phyloP scores from a whole-genome alignment of 2,888 invertebrate species.

The Mesorhabditis sp. region DNA sequence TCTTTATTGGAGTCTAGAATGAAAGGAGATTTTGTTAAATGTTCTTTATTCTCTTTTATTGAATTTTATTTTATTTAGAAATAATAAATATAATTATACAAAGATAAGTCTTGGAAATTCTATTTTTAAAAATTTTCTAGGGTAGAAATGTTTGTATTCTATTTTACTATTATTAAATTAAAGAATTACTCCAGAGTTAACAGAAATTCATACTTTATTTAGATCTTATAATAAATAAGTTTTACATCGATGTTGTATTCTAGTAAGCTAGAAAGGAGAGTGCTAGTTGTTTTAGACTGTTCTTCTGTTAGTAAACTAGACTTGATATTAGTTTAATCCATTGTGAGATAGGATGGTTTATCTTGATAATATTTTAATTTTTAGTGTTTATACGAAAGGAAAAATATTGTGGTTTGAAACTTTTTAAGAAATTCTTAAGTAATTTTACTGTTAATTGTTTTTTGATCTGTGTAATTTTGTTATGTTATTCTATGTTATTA shows the following conservation, averaged over 20 bases:
- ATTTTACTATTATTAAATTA: constrained; percentile 40
- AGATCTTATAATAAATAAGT: constrained; percentile 46
- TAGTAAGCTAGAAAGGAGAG: constrained; percentile 36
- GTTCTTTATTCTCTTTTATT: constrained; percentile 33
- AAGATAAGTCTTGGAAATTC: constrained; percentile 50
- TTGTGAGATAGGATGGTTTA: constrained; percentile 50
- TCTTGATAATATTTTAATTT: constrained; percentile 39
- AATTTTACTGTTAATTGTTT: constrained; percentile 29
- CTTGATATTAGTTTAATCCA: constrained; percentile 51
- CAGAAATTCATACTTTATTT: constrained; percentile 48
- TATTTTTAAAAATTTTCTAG: constrained; percentile 45
- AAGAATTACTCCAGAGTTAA: constrained; percentile 53
- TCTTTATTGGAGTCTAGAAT: constrained; percentile 77
- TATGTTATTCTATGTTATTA: constrained; percentile 32
- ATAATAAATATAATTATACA: constrained; percentile 40
- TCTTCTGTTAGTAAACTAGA: constrained; percentile 45
- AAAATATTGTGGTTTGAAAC: constrained; percentile 39
- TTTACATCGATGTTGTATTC: constrained; percentile 50
- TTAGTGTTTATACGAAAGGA: constrained; percentile 45
- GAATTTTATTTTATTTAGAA: constrained; percentile 41
- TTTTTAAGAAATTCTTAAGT: constrained; percentile 31
- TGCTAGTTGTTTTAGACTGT: constrained; percentile 40
- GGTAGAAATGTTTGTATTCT: constrained; percentile 44
- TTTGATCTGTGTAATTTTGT: constrained; percentile 31
- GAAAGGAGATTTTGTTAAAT: constrained; percentile 64